phyloP scores from a whole-genome alignment of 2,888 invertebrate species.

The Xylota segnis region DNA sequence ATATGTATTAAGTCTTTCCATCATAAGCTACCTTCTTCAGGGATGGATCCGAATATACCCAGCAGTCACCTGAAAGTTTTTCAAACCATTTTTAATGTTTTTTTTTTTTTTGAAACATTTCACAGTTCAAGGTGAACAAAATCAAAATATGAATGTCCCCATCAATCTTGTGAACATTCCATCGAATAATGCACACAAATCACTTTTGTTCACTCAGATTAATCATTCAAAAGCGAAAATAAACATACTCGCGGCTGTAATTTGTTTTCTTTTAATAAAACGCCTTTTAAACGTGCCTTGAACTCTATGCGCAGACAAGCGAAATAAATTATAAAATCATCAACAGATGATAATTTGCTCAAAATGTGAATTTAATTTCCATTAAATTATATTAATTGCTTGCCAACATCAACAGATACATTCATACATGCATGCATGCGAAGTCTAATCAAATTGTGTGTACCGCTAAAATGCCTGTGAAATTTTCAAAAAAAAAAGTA shows the following conservation, averaged over 20 bases:
- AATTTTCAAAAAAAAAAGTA: conserved; percentile 16
- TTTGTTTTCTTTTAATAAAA: conserved; percentile 9
- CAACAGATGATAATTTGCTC: conserved; percentile 52
- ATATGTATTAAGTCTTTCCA: too few relatives aligned
- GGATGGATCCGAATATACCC: too few relatives aligned
- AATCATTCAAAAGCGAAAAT: conserved; percentile 25
- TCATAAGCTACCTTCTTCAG: too few relatives aligned
- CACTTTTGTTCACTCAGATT: conserved; percentile 12
- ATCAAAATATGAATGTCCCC: background rate
- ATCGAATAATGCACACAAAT: conserved; percentile 15
- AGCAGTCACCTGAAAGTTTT: too few relatives aligned
- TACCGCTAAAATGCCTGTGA: conserved; percentile 7
- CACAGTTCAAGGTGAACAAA: conserved; percentile 15
- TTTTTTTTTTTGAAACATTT: too few relatives aligned
- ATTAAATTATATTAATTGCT: conserved; percentile 67
- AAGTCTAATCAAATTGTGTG: background rate
- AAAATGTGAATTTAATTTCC: conserved; percentile 67
- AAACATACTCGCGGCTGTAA: background rate
- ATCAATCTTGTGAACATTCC: conserved; percentile 17
- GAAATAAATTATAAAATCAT: conserved; percentile 55
- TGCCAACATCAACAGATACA: background rate
- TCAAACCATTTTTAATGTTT: too few relatives aligned
- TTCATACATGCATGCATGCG: background rate
- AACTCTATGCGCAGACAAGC: conserved; percentile 33
- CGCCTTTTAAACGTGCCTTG: conserved; percentile 29